phyloP scores from a whole-genome alignment of 2,888 invertebrate genomes.

The Ectemnius continuus region DNA sequence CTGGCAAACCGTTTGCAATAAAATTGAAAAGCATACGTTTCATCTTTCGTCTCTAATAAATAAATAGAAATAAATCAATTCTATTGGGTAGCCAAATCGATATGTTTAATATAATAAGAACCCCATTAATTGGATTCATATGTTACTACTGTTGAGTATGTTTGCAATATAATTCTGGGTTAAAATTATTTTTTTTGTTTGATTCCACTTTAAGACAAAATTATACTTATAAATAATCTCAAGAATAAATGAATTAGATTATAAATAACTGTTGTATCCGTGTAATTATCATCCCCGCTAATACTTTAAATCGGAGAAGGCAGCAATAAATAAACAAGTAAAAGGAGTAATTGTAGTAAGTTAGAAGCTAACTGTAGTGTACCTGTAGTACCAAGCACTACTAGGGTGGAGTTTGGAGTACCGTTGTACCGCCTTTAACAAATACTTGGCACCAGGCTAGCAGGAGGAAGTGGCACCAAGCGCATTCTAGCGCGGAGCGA shows the following conservation, averaged over 20 bases:
- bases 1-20: too few relatives aligned
- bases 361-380: too few relatives aligned
- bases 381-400: constrained; percentile 11
- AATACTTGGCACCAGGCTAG: constrained; percentile 71
- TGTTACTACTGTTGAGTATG: too few relatives aligned
- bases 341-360: too few relatives aligned
- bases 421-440: constrained; percentile 75
- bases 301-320: too few relatives aligned
- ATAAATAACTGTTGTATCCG: too few relatives aligned
- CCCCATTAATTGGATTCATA: too few relatives aligned
- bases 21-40: too few relatives aligned
- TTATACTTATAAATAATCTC: background rate
- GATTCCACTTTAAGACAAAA: background rate
- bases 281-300: too few relatives aligned
- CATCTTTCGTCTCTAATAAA: too few relatives aligned
- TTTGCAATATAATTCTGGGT: background rate
- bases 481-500: background rate
- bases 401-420: constrained; percentile 71
- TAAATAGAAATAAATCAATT: background rate
- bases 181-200: background rate
- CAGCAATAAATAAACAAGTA: too few relatives aligned
- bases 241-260: too few relatives aligned
- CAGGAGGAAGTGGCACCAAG: constrained; percentile 50
- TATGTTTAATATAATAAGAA: background rate
- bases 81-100: background rate